These are phyloP conservation scores for Prionace glauca DNA, from an alignment of 2,797 vertebrate genomes.

Conservation along the genomic window DNA sequence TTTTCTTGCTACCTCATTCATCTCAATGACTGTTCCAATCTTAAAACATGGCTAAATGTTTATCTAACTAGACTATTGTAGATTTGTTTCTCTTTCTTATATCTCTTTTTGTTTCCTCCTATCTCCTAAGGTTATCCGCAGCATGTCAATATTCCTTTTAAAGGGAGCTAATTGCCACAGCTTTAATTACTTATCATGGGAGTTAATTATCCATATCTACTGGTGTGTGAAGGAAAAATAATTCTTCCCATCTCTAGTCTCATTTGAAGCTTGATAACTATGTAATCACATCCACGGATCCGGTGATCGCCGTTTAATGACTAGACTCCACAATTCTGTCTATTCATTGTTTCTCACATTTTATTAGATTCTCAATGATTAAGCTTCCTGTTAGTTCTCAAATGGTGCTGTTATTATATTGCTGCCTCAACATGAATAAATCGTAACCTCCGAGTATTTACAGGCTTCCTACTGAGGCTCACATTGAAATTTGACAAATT, in stretches of 20 bases:
- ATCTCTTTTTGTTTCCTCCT: background rate
- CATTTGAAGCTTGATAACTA: conserved; percentile 9
- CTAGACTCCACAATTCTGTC: background rate
- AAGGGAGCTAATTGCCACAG: conserved; percentile 7
- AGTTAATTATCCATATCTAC: conserved; percentile 7
- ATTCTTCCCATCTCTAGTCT: background rate
- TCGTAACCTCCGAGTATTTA: background rate
- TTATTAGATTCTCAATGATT: background rate
- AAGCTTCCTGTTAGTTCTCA: background rate
- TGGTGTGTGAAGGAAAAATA: background rate
- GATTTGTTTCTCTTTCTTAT: background rate
- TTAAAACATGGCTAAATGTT: background rate
- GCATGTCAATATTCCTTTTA: background rate
- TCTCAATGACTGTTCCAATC: background rate
- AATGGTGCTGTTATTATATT: background rate
- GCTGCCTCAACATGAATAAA: background rate
- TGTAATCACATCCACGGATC: background rate
- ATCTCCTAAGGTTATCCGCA: background rate
- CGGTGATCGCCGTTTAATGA: background rate
- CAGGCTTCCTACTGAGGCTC: background rate
- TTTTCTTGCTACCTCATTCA: background rate
- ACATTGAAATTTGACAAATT: background rate
- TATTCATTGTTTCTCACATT: background rate
- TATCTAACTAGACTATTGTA: background rate
- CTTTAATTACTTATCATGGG: background rate